Conservation (phyloP, 2,888 invertebrate species). For the Diogma glabrata region DNA sequence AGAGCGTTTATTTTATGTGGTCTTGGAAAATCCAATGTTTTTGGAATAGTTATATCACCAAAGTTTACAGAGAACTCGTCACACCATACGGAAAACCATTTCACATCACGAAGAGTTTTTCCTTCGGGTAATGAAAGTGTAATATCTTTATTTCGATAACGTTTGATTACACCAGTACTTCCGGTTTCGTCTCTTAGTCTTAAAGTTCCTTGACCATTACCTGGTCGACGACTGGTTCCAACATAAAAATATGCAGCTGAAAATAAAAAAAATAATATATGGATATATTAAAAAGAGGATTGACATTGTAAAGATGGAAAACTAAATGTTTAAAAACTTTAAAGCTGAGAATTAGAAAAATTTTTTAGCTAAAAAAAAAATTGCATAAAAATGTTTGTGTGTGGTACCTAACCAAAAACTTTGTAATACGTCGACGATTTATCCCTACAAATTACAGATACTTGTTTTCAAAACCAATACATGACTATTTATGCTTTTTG, state of each 20-base stretch:
- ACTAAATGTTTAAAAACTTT: too few relatives aligned
- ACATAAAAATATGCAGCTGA: slow-evolving; percentile 86
- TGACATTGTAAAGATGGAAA: too few relatives aligned
- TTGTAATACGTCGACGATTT: too few relatives aligned
- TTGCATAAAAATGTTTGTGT: too few relatives aligned
- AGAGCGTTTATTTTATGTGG: slow-evolving; percentile 70
- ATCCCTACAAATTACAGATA: too few relatives aligned
- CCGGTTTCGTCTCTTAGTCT: slow-evolving; percentile 77
- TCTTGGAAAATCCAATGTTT: slow-evolving; percentile 65
- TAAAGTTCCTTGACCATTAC: slow-evolving; percentile 51
- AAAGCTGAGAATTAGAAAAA: too few relatives aligned
- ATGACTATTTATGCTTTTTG: too few relatives aligned
- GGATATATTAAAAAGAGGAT: not conserved
- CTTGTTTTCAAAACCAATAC: too few relatives aligned
- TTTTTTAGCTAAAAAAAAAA: too few relatives aligned
- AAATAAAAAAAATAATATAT: slow-evolving; percentile 18
- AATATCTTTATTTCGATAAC: slow-evolving; percentile 70
- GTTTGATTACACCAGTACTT: slow-evolving; percentile 60
- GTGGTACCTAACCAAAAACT: too few relatives aligned
- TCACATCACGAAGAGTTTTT: slow-evolving; percentile 66
- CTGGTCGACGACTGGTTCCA: slow-evolving; percentile 57
- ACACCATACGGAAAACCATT: slow-evolving; percentile 88
- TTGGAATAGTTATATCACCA: slow-evolving; percentile 73
- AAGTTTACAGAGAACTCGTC: slow-evolving; percentile 85
- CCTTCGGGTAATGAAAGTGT: slow-evolving; percentile 81